Conservation (phyloP, 2,888 invertebrate genomes). For the Euclidia mi region DNA sequence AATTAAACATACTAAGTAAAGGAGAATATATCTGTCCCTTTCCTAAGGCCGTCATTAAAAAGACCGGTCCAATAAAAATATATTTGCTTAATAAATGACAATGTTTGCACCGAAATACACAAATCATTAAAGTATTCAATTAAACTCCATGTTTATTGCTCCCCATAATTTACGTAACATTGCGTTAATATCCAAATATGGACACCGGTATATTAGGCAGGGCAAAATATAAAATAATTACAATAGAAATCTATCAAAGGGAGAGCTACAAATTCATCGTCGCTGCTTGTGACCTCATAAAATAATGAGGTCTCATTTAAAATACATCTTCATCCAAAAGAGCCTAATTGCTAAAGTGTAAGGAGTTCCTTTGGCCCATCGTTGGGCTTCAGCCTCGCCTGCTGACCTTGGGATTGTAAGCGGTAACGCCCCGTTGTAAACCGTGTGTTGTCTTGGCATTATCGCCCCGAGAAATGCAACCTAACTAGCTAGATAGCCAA, state of each 20-base stretch:
- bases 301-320: constrained; percentile 28
- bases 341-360: constrained; percentile 21
- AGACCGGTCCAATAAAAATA: too few species aligned
- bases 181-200: too few species aligned
- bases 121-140: constrained; percentile 1
- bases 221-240: too few species aligned
- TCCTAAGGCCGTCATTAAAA: too few species aligned
- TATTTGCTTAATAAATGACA: too few species aligned
- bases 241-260: too few species aligned
- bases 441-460: constrained; percentile 21
- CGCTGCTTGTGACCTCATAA: constrained; percentile 13
- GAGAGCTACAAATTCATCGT: constrained; percentile 18
- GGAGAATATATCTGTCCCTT: too few species aligned
- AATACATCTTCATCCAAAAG: constrained; percentile 12
- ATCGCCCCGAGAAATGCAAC: constrained; percentile 22
- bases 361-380: constrained; percentile 33
- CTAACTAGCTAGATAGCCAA: constrained; percentile 9
- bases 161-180: too few species aligned
- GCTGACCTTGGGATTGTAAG: constrained; percentile 40
- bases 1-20: too few species aligned
- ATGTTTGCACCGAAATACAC: not conserved
- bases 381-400: constrained; percentile 28
- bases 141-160: too few species aligned
- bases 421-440: constrained; percentile 21
- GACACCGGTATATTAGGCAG: too few species aligned